Percentiles rank a stretch among this genome's conserved stretches.
Evolutionary conservation across 2,888 invertebrate genomes (phyloP).

Genomic region (Willowsia nigromaculata): DNA sequence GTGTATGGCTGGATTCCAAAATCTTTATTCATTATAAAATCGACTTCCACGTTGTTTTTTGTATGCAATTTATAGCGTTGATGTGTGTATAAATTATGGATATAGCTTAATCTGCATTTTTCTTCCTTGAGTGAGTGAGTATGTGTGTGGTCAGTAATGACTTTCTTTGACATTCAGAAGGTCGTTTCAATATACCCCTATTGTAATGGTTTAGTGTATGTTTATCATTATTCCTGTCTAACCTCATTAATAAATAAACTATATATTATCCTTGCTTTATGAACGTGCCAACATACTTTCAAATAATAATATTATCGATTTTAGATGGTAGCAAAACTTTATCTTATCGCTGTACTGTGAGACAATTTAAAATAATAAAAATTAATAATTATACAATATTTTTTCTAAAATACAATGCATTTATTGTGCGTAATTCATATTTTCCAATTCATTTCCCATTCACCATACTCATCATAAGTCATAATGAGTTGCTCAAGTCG

Average conservation of each 20-base stretch:
- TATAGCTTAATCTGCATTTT: too few relatives aligned
- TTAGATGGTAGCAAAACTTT: background rate
- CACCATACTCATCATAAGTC: too few relatives aligned
- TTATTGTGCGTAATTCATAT: background rate
- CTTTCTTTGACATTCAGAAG: constrained; percentile 42
- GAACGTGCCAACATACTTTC: constrained; percentile 42
- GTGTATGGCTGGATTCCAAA: background rate
- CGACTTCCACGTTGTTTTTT: too few relatives aligned
- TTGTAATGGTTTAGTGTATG: background rate
- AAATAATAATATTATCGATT: background rate
- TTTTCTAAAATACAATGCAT: too few relatives aligned
- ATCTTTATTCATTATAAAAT: background rate
- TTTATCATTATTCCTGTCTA: too few relatives aligned
- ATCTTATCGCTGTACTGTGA: constrained; percentile 8
- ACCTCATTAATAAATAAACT: too few relatives aligned
- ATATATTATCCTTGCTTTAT: too few relatives aligned
- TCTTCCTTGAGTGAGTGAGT: too few relatives aligned
- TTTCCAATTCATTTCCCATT: constrained; percentile 6
- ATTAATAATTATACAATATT: constrained; percentile 17
- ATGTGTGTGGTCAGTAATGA: too few relatives aligned
- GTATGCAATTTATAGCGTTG: background rate
- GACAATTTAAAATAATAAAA: constrained; percentile 42
- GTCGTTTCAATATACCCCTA: constrained; percentile 1
- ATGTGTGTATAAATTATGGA: too few relatives aligned
- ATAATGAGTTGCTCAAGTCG: too few relatives aligned